Base-by-base conservation (phyloP, 2,888 invertebrate genomes). In the Sylvicola fuscatus region DNA sequence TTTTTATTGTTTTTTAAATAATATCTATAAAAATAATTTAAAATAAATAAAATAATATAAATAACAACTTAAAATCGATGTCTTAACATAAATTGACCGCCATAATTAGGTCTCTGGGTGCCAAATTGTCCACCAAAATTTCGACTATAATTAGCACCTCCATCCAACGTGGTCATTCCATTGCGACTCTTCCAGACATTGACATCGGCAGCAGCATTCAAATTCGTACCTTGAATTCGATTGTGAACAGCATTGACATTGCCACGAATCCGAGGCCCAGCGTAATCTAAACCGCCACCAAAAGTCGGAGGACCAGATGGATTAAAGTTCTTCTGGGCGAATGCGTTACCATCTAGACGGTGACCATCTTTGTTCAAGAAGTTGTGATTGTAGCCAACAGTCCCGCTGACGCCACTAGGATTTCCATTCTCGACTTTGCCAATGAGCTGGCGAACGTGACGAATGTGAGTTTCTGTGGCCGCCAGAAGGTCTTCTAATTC, bases 41-140 rank as follows among this genome's bases (percentile, higher is more conserved):
- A 21, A 6, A 21, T n/a, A 21, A 8, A 21, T 21, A 21, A 21
- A 21, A 21, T 21, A 21, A 6, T 21, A 6, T 21, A 21, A 21
- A 21, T 8, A 21, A 6, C 21, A 27, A 27, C 16, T 11, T 40
- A 40, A 26, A 40, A 40, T 2, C 46, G 46, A 50, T 43, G 48
- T 48, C 30, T 46, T 38, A 46, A 53, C 49, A 43, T 54, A 48
- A 49, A 47, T 49, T 48, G 47, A 47, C 45, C 45, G 42, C 41
- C 50, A 45, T 47, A 49, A 47, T 46, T 49, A 53, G 52, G 52
- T 59, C 51, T 56, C 58, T 56, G 21, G 7, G 33, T 33, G 14
- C 40, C 38, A 26, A 33, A 33, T 1, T 34, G 37, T 12, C 40
- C 40, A 26, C 40, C 40, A 33, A 40, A 38, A 30, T 40, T 38